phyloP scores from a whole-genome alignment of 2,888 invertebrate species.

The Rhagonycha lutea region DNA sequence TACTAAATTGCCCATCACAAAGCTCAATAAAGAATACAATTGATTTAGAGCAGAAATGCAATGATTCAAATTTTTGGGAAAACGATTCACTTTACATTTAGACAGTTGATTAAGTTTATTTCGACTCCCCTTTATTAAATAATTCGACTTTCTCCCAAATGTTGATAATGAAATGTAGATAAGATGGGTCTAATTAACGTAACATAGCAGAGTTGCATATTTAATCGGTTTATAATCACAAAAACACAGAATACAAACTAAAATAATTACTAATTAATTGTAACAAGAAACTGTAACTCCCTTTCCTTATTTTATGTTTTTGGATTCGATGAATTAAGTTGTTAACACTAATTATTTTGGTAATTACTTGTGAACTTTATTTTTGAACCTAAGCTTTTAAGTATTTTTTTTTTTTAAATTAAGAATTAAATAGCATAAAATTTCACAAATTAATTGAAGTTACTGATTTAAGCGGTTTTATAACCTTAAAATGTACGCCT shows the following conservation, averaged over 20 bases:
- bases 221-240: background rate
- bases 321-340: background rate
- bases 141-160: background rate
- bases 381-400: background rate
- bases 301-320: background rate
- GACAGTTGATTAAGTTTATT: background rate
- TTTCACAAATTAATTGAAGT: too few relatives aligned
- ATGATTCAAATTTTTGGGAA: background rate
- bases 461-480: too few relatives aligned
- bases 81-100: background rate
- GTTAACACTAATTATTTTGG: background rate
- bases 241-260: background rate
- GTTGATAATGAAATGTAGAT: background rate
- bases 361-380: background rate
- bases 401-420: too few relatives aligned
- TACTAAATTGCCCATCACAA: background rate
- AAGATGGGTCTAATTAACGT: background rate
- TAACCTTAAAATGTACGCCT: too few relatives aligned
- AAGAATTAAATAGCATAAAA: too few relatives aligned
- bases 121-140: background rate
- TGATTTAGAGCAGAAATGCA: background rate
- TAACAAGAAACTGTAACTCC: background rate
- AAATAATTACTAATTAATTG: background rate
- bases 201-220: background rate
- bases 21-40: background rate